Evolutionary conservation across 2,113 vertebrate genomes (phyloP).

Genomic region (Grus americana): DNA sequence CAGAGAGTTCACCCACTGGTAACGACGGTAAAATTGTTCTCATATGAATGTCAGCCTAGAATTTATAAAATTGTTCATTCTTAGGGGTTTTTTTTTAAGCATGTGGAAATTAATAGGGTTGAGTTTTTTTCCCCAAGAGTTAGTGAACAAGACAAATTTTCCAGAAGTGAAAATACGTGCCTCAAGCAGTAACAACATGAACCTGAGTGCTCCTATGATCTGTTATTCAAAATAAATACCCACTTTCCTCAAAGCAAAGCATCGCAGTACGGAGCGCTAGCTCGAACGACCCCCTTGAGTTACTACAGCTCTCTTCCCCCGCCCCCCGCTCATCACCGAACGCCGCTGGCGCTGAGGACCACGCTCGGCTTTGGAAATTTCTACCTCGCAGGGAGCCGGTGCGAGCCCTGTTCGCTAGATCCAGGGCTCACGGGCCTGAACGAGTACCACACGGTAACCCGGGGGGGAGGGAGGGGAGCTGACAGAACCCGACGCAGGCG

Average conservation of each 20-base stretch:
- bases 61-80: fast-evolving
- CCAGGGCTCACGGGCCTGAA: not conserved
- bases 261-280: fast-evolving
- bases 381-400: not conserved
- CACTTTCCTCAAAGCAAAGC: not conserved
- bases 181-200: not conserved
- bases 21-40: not conserved
- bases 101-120: not conserved
- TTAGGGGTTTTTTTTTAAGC: not conserved
- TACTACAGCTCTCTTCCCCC: fast-evolving
- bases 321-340: fast-evolving
- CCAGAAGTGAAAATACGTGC: not conserved
- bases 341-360: not conserved
- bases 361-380: not conserved
- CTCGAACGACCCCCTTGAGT: fast-evolving
- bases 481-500: no score
- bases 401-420: not conserved
- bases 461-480: no score
- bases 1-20: not conserved
- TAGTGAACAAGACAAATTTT: not conserved
- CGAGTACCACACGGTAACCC: not conserved
- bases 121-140: fast-evolving
- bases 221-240: not conserved
- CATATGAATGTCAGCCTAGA: not conserved
- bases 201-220: not conserved